Base-by-base conservation (phyloP, 2,888 invertebrate genomes). In the Perithous albicinctus region DNA sequence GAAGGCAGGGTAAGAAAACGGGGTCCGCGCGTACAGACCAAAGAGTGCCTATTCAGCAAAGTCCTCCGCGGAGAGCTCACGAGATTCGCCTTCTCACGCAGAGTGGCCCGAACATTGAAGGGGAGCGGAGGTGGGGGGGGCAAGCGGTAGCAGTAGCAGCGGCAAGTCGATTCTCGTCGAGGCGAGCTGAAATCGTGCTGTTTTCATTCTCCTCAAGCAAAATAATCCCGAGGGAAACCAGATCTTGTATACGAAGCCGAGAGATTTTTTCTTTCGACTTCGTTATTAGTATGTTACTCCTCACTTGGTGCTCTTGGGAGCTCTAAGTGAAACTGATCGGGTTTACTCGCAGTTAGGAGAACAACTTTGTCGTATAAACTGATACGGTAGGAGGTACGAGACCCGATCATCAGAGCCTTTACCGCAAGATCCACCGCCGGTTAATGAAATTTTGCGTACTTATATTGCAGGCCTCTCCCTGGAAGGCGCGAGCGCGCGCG, bases 401-500 rank as follows among this genome's bases (percentile, higher is more conserved):
- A n/a, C n/a, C 51, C 20, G 70, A 20, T 51, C 51, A 23, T 20
- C n/a, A n/a, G n/a, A n/a, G n/a, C n/a, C 51, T n/a, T 51, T 51
- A 51, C 43, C 4, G 64, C 12, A n/a, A n/a, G n/a, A 10, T 66
- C 23, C 48, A 41, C n/a, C n/a, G n/a, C n/a, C 43, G 12, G 38
- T n/a, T 64, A 23, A 72, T 73, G 51, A 56, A n/a, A 74, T 73
- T 74, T 48, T 51, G 72, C 51, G 8, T 23, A 23, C 51, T 51
- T 51, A 51, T 51, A 51, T n/a, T 10, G 51, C 51, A 23, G 61
- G 73, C 23, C 48, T 66, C 54, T 61, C 67, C 48, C 59, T 15
- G 67, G 74, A 61, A 75, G 74, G 54, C 64, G n/a, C n/a, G n/a
- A n/a, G n/a, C n/a, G n/a, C n/a, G n/a, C n/a, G n/a, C n/a, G n/a